phyloP scores from a whole-genome alignment of 2,888 invertebrate species.

The Liodrosophila aerea region DNA sequence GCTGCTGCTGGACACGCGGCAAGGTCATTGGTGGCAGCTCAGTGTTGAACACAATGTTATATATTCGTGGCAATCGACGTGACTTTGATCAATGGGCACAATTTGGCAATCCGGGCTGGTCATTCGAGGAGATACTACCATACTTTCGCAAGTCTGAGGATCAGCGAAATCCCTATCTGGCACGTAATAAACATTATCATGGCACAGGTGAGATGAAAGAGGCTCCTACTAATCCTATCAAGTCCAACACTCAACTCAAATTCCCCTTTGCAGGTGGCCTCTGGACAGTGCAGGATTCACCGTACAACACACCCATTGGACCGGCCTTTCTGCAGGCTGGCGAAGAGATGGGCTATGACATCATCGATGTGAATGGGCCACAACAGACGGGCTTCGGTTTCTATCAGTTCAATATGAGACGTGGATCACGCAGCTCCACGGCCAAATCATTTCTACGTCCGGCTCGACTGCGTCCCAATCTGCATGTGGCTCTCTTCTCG shows the following conservation, averaged over 20 bases:
- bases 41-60: constrained; percentile 95
- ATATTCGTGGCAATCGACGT: constrained; percentile 92
- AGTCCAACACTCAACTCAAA: too few species aligned
- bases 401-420: constrained; percentile 94
- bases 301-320: constrained; percentile 88
- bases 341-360: constrained; percentile 95
- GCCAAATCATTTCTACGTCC: constrained; percentile 94
- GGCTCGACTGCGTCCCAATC: constrained; percentile 88
- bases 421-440: constrained; percentile 91
- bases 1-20: constrained; percentile 95
- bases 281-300: constrained; percentile 81
- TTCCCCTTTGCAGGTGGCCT: constrained; percentile 82
- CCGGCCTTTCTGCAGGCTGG: constrained; percentile 93
- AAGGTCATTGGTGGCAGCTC: constrained; percentile 94
- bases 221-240: too few species aligned
- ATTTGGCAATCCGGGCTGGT: constrained; percentile 94
- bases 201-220: constrained; percentile 84
- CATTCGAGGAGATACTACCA: constrained; percentile 90
- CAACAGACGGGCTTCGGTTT: constrained; percentile 93
- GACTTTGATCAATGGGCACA: constrained; percentile 95
- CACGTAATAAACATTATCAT: constrained; percentile 88
- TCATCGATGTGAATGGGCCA: constrained; percentile 92
- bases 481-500: constrained; percentile 91
- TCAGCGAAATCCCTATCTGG: constrained; percentile 93
- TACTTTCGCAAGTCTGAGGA: constrained; percentile 95